Evolutionary conservation across 1,140 invertebrate genomes (phyloP).

Genomic region (Micrasema longulum): DNA sequence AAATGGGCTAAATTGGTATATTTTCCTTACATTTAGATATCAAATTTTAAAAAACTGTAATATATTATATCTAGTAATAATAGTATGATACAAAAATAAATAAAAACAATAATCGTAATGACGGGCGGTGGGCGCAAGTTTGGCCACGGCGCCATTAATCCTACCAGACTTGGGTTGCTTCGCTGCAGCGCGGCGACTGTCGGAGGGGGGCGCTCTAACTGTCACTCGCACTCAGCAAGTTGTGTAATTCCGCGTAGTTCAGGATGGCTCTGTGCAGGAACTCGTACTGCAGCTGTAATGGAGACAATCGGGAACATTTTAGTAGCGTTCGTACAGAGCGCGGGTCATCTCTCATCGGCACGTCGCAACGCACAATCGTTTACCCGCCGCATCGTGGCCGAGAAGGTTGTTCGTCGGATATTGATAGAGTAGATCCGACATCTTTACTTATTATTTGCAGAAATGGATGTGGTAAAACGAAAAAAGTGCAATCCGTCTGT

Average conservation of each 20-base stretch:
- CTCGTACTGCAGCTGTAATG: conserved; percentile 86
- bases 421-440: too few species aligned
- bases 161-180: conserved; percentile 33
- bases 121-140: background rate
- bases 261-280: conserved; percentile 90
- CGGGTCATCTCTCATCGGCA: too few species aligned
- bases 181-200: background rate
- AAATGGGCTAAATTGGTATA: conserved; percentile 34
- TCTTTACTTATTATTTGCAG: too few species aligned
- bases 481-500: too few species aligned
- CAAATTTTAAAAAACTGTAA: conserved; percentile 35
- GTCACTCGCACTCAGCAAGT: conserved; percentile 63
- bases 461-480: too few species aligned
- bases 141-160: background rate
- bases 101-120: conserved; percentile 25
- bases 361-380: too few species aligned
- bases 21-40: conserved; percentile 37
- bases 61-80: conserved; percentile 31
- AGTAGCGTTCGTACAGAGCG: too few species aligned
- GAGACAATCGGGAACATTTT: too few species aligned
- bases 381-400: too few species aligned
- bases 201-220: too few species aligned
- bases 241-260: conserved; percentile 89
- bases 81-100: conserved; percentile 32
- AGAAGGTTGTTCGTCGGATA: too few species aligned